Evolutionary conservation across 2,113 vertebrate species (phyloP).

Genomic region (Phylloscopus whistleri): DNA sequence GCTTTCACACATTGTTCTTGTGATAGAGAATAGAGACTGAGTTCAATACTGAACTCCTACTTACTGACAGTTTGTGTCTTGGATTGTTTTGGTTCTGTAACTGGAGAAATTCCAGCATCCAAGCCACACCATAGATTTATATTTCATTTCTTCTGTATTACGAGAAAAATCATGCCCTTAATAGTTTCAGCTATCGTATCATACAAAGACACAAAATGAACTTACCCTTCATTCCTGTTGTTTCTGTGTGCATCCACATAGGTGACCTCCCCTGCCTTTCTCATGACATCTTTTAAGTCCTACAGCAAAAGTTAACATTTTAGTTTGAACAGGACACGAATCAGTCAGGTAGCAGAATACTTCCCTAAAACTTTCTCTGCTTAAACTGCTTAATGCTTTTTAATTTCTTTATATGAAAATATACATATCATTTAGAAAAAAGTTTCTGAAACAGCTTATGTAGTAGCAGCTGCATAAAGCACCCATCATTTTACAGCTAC

Average conservation of each 20-base stretch:
- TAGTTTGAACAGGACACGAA: slow-evolving; percentile 11
- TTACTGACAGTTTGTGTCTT: neutral
- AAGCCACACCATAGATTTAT: neutral
- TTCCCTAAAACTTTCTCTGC: neutral
- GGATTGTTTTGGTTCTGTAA: neutral
- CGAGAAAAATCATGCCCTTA: neutral
- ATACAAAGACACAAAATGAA: neutral
- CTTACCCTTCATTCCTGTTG: slow-evolving; percentile 90
- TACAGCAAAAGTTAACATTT: slow-evolving; percentile 67
- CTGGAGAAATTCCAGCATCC: neutral
- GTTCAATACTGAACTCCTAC: neutral
- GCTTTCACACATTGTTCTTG: neutral
- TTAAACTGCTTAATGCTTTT: neutral
- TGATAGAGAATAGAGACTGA: neutral
- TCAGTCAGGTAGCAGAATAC: neutral
- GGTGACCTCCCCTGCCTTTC: slow-evolving; percentile 91
- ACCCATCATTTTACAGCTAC: neutral
- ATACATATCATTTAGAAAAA: neutral
- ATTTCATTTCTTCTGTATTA: neutral
- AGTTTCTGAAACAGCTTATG: neutral
- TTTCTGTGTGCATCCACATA: slow-evolving; percentile 93
- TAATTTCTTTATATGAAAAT: neutral
- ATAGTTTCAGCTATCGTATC: neutral
- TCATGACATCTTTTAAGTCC: slow-evolving; percentile 95
- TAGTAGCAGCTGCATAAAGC: neutral